These are phyloP conservation scores for Archips xylosteana DNA, from an alignment of 2,888 invertebrate genomes.

Conservation along the genomic window DNA sequence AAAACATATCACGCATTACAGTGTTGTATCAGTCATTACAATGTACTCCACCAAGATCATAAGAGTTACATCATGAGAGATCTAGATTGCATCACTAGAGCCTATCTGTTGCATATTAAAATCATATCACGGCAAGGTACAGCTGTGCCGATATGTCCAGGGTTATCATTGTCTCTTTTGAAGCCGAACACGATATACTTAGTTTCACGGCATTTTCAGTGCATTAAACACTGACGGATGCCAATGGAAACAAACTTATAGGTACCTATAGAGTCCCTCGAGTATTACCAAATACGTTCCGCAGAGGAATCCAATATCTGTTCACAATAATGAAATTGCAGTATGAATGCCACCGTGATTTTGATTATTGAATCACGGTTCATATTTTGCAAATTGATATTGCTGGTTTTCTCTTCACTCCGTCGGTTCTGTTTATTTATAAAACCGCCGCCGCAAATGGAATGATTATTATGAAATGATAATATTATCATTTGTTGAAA, in stretches of 20 bases:
- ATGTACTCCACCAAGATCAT: neutral
- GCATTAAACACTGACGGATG: neutral
- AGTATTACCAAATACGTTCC: constrained; percentile 67
- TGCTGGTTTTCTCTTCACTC: constrained; percentile 47
- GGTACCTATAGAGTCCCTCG: constrained; percentile 55
- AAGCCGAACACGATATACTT: neutral
- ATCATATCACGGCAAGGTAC: neutral
- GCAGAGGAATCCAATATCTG: constrained; percentile 74
- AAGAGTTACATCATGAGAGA: too few relatives aligned
- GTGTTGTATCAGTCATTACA: neutral
- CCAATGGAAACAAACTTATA: constrained; percentile 25
- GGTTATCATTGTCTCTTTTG: neutral
- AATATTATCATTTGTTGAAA: constrained; percentile 22
- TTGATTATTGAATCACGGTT: constrained; percentile 74
- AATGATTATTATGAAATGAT: constrained; percentile 16
- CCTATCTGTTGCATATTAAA: neutral
- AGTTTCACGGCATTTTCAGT: neutral
- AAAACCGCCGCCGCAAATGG: constrained; percentile 33
- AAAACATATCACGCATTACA: neutral
- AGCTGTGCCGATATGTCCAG: too few relatives aligned
- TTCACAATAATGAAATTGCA: constrained; percentile 79
- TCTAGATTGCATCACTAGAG: too few relatives aligned
- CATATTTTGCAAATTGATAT: constrained; percentile 63
- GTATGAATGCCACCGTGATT: constrained; percentile 76
- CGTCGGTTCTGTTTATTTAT: constrained; percentile 33